Evolutionary conservation across 2,113 vertebrate species (phyloP), one percentile per base, ranked within the genome.

Genomic region (Dicaeum eximium): DNA sequence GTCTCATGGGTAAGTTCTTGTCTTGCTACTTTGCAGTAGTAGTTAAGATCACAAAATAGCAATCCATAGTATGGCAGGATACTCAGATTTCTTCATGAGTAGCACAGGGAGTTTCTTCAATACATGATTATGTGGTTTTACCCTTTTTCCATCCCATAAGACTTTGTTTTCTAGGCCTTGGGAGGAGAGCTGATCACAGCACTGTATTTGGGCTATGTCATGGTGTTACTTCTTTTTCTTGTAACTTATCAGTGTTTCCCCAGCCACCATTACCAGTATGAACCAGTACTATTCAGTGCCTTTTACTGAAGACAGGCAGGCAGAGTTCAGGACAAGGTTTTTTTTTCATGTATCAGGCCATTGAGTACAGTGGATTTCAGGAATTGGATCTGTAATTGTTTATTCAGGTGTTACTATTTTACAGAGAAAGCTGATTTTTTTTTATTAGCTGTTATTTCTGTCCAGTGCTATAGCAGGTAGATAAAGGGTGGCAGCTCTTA

Each of bases 1-100:
- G 97, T 65, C 84, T 99, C 23, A 92, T 97, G 87, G 99, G 99
- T 99, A 79, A 98, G 14, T 37, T 8, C 25, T 51, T 27, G 13
- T 48, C 82, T n/a, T 2, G 4, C 38, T 37, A 2, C 73, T 92
- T 22, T 45, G 31, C 71, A 47, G 10, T 16, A 35, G 47, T 31
- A 25, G 77, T 60, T 77, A 60, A 35, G 37, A 30, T 56, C 24
- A 35, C 48, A 45, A 37, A 62, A 31, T 35, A 35, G 0, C 70
- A 9, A 17, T 48, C 38, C 54, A n/a, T 3, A 2, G 5, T 23
- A 10, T 56, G n/a, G 19, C 45, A 57, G 57, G 37, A 64, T 23
- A 33, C 13, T 44, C 10, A 3, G 0, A 9, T 58, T 58, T 35
- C 74, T 66, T 80, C n/a, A 5, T 3, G 13, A 45, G n/a, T 10